phyloP scores from a whole-genome alignment of 2,797 vertebrate species.

The Crenuchus spilurus region DNA sequence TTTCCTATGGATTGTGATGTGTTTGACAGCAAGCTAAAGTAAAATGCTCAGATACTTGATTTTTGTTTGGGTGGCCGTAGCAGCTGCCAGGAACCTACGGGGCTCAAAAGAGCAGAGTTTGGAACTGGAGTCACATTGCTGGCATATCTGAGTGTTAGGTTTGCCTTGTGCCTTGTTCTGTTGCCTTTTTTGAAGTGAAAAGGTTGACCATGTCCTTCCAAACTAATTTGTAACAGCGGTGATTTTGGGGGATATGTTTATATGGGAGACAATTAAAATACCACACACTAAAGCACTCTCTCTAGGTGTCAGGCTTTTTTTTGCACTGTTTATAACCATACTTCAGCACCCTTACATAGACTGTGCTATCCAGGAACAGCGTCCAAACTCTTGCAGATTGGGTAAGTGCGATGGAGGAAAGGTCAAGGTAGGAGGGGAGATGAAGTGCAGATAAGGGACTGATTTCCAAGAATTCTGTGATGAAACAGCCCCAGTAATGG shows the following conservation, averaged over 20 bases:
- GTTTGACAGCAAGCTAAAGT: conserved; percentile 55
- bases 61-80: conserved; percentile 65
- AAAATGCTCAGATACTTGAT: conserved; percentile 53
- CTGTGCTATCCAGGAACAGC: conserved; percentile 47
- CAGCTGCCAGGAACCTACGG: conserved; percentile 32
- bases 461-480: conserved; percentile 41
- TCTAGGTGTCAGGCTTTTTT: conserved; percentile 42
- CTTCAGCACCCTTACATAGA: conserved; percentile 36
- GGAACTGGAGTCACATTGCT: conserved; percentile 68
- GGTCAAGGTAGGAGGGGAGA: conserved; percentile 46
- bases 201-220: conserved; percentile 63
- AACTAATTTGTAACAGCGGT: conserved; percentile 59
- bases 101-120: conserved; percentile 67
- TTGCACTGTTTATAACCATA: conserved; percentile 39
- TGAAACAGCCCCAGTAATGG: conserved; percentile 15
- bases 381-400: conserved; percentile 49
- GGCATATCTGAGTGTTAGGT: conserved; percentile 60
- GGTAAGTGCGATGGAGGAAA: conserved; percentile 52
- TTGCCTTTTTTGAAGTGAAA: conserved; percentile 44
- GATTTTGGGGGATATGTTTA: conserved; percentile 51
- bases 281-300: conserved; percentile 50
- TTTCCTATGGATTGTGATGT: conserved; percentile 57
- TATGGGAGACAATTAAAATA: conserved; percentile 56
- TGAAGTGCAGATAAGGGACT: conserved; percentile 46
- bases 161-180: conserved; percentile 60